Conservation (phyloP, 2,888 invertebrate species). For the Patella ulyssiponensis region DNA sequence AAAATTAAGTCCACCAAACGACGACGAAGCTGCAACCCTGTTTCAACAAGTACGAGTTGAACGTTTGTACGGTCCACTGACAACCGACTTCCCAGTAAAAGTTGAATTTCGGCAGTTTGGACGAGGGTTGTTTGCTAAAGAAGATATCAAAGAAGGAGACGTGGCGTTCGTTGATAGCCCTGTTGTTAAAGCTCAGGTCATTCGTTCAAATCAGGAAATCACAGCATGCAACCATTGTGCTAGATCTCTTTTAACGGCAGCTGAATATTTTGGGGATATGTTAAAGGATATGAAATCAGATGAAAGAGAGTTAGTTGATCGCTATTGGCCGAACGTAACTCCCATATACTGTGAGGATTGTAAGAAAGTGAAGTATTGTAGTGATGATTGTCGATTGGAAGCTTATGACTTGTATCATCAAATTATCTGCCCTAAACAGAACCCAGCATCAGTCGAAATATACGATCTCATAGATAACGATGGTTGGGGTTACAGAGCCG, state of each 20-base stretch:
- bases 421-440: conserved; percentile 77
- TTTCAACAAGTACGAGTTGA: conserved; percentile 63
- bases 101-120: conserved; percentile 76
- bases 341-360: conserved; percentile 51
- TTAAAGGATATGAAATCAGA: conserved; percentile 37
- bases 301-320: conserved; percentile 42
- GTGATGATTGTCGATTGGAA: conserved; percentile 79
- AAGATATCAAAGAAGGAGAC: conserved; percentile 78
- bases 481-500: conserved; percentile 44
- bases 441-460: conserved; percentile 44
- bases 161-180: conserved; percentile 90
- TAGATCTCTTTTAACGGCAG: conserved; percentile 88
- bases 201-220: conserved; percentile 80
- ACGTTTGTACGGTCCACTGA: conserved; percentile 60
- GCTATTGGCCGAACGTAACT: conserved; percentile 56
- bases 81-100: conserved; percentile 49
- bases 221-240: conserved; percentile 91
- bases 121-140: conserved; percentile 84
- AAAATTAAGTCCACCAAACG: conserved; percentile 45
- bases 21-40: conserved; percentile 52
- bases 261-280: conserved; percentile 75
- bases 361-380: conserved; percentile 63
- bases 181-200: conserved; percentile 89
- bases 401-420: conserved; percentile 84
- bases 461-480: conserved; percentile 53